These are phyloP conservation scores for Eristalis pertinax DNA, from an alignment of 2,888 invertebrate genomes.

Conservation along the genomic window DNA sequence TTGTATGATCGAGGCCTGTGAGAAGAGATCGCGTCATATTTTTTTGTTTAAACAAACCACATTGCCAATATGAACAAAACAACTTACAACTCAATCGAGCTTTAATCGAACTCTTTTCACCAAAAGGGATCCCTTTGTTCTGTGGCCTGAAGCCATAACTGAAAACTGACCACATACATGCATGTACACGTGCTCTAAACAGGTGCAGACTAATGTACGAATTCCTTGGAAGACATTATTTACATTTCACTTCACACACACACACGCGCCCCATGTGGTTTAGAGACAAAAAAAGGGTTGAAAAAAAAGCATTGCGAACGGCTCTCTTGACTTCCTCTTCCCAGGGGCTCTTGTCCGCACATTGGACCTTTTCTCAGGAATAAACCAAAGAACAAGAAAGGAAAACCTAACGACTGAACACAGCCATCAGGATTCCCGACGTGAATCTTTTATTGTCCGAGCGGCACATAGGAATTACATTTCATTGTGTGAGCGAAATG, in stretches of 20 bases:
- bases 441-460: slow-evolving; percentile 33
- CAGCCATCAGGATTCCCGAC: neutral
- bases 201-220: neutral
- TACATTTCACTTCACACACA: slow-evolving; percentile 11
- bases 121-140: neutral
- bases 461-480: slow-evolving; percentile 24
- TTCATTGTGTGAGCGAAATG: slow-evolving; percentile 34
- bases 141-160: neutral
- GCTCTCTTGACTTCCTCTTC: neutral
- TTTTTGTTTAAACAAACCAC: neutral
- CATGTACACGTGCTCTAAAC: neutral
- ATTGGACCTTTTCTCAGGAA: neutral
- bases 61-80: neutral
- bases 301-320: neutral
- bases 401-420: neutral
- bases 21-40: neutral
- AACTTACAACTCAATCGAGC: slow-evolving; percentile 8
- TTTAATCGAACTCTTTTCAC: neutral
- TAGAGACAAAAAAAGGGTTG: neutral
- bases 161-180: neutral
- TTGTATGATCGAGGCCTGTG: neutral
- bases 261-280: neutral
- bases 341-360: slow-evolving; percentile 1
- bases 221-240: slow-evolving; percentile 16
- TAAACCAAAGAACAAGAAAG: neutral